Evolutionary conservation across 2,797 vertebrate species (phyloP).

Genomic region (Masticophis lateralis): DNA sequence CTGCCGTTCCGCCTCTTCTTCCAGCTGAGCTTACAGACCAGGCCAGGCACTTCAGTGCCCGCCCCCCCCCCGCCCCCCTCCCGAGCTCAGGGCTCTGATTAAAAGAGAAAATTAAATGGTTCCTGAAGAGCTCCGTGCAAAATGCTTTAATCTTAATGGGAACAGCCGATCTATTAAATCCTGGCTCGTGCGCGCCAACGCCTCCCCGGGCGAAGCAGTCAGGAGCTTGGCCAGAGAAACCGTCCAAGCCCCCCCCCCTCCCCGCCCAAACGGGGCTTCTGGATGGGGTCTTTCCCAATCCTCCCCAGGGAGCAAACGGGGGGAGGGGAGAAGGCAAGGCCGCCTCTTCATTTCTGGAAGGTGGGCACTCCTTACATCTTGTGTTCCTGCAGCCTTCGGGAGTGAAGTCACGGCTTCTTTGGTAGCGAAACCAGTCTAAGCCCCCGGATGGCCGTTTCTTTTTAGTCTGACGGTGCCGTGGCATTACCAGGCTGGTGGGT

Average conservation of each 20-base stretch:
- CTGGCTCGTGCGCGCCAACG: slow-evolving; percentile 59
- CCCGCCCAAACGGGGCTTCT: no score
- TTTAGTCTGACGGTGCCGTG: not conserved
- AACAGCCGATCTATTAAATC: slow-evolving; percentile 66
- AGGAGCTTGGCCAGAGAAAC: not conserved
- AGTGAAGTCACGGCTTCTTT: not conserved
- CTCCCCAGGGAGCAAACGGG: not conserved
- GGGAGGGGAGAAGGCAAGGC: not conserved
- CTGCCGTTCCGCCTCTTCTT: not conserved
- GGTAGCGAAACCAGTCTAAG: not conserved
- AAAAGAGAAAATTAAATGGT: slow-evolving; percentile 71
- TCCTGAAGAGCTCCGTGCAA: slow-evolving; percentile 63
- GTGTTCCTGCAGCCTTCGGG: not conserved
- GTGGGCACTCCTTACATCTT: not conserved
- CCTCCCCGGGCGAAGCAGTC: not conserved
- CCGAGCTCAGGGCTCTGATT: not conserved
- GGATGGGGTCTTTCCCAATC: not conserved
- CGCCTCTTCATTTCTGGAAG: not conserved
- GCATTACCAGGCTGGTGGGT: not conserved
- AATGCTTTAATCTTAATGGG: slow-evolving; percentile 68
- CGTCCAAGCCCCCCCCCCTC: accelerated
- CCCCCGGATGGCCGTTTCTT: not conserved
- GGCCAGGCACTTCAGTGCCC: slow-evolving; percentile 20
- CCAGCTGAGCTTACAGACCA: not conserved
- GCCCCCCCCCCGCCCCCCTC: slow-evolving; percentile 54